A percentile compares a stretch with the other conserved stretches of the same genome.
These are phyloP conservation scores for Perca fluviatilis DNA, from an alignment of 2,113 vertebrate genomes.

Conservation along the genomic window DNA sequence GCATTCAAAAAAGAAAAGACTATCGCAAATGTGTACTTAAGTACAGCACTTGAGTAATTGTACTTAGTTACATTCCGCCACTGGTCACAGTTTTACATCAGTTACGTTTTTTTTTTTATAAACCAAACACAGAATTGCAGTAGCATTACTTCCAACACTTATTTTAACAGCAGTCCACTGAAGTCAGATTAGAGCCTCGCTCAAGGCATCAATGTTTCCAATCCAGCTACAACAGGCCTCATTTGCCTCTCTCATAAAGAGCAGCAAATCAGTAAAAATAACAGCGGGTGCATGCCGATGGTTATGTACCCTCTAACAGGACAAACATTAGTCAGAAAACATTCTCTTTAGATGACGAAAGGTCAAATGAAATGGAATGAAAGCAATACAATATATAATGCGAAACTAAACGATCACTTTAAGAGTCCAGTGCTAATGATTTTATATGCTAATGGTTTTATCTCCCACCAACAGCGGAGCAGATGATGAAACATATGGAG, in stretches of 20 bases:
- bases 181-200: conserved; percentile 11
- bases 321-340: background rate
- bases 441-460: conserved; percentile 37
- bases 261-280: too few species aligned
- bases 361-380: background rate
- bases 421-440: conserved; percentile 7
- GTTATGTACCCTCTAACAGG: background rate
- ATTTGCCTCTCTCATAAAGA: background rate
- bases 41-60: too few species aligned
- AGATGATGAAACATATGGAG: conserved; percentile 63
- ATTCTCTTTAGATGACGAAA: background rate
- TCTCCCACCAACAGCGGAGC: conserved; percentile 40
- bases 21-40: too few species aligned
- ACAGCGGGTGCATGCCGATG: background rate
- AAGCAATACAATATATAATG: background rate
- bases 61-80: too few species aligned
- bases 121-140: conserved; percentile 21
- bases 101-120: background rate
- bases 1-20: too few species aligned
- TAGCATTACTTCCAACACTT: background rate
- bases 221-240: background rate
- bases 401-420: background rate
- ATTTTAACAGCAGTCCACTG: conserved; percentile 16
- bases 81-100: conserved; percentile 26
- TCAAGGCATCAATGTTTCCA: background rate